phyloP scores from a whole-genome alignment of 2,113 vertebrate species.

The Regulus satrapa region DNA sequence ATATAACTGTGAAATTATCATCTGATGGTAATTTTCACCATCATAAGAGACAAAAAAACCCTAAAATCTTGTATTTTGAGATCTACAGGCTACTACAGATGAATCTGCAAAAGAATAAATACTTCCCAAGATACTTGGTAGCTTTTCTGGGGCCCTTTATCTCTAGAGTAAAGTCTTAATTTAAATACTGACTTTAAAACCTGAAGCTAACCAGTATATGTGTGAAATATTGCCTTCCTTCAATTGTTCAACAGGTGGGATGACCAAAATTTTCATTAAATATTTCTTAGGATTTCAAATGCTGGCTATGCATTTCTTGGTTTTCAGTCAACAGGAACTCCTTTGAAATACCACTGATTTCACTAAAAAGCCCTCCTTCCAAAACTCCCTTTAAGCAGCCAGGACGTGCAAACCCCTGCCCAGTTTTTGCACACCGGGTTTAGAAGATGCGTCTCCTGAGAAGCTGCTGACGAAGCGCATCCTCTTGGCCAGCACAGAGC shows the following conservation, averaged over 20 bases:
- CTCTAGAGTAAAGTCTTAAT: neutral
- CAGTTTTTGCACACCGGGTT: neutral
- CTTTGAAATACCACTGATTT: neutral
- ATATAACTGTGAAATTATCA: neutral
- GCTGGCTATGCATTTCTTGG: neutral
- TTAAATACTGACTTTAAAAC: neutral
- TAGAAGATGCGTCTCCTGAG: neutral
- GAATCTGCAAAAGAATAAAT: neutral
- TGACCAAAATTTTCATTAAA: neutral
- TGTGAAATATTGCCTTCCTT: neutral
- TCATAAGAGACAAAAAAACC: neutral
- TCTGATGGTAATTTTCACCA: neutral
- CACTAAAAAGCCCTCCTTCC: neutral
- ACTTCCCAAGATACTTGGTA: neutral
- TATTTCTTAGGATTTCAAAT: neutral
- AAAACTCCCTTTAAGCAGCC: neutral
- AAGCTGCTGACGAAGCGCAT: rapidly evolving
- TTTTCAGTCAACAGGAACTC: neutral
- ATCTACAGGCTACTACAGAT: neutral
- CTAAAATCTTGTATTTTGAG: neutral
- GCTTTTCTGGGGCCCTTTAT: neutral
- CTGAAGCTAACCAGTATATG: neutral
- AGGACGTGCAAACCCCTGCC: neutral
- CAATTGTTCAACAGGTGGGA: neutral
- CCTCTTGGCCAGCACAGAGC: neutral